Evolutionary conservation across 2,888 invertebrate genomes (phyloP).

Genomic region (Spisula solida): DNA sequence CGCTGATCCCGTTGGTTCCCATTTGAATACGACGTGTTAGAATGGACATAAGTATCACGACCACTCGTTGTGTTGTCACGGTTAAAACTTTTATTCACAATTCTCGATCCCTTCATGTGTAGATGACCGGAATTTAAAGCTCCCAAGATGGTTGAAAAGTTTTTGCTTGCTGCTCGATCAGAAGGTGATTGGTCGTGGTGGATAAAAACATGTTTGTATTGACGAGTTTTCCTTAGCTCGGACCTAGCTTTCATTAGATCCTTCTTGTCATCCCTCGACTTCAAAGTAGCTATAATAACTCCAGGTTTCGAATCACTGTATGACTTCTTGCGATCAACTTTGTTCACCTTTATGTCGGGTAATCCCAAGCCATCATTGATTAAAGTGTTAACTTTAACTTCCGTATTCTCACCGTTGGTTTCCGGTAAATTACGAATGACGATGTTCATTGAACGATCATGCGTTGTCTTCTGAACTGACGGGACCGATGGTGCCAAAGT

Average conservation of each 20-base stretch:
- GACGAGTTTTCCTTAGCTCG: background rate
- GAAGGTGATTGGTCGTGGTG: background rate
- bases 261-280: background rate
- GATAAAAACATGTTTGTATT: background rate
- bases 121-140: background rate
- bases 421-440: too few species aligned
- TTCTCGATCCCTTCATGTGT: background rate
- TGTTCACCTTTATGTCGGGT: background rate
- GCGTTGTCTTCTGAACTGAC: too few species aligned
- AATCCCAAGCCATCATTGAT: background rate
- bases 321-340: background rate
- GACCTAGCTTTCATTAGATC: background rate
- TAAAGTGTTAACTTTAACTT: too few species aligned
- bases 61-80: background rate
- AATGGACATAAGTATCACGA: too few species aligned
- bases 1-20: too few species aligned
- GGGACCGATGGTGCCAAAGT: background rate
- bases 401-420: too few species aligned
- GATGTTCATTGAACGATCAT: too few species aligned
- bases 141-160: constrained; percentile 3
- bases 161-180: background rate
- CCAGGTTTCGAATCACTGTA: background rate
- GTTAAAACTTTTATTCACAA: background rate
- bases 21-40: too few species aligned
- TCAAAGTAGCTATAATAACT: background rate